These are phyloP conservation scores for Lutjanus argentimaculatus DNA, from an alignment of 2,797 vertebrate species.

Conservation along the genomic window DNA sequence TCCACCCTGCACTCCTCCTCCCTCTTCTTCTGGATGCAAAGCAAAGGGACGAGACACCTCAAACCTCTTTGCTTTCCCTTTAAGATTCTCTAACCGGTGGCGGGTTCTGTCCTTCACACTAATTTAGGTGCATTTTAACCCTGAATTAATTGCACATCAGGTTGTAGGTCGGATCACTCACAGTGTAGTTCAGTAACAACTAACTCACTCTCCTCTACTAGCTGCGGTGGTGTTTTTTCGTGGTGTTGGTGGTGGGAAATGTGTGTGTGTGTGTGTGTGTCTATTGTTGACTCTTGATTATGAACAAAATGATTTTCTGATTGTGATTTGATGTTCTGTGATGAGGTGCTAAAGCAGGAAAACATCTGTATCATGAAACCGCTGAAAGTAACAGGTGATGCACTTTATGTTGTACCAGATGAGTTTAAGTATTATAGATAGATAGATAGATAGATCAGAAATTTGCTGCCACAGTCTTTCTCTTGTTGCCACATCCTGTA, in stretches of 20 bases:
- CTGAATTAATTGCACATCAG: conserved; percentile 70
- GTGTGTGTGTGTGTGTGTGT: conserved; percentile 34
- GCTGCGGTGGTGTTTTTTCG: conserved; percentile 26
- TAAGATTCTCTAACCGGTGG: conserved; percentile 79
- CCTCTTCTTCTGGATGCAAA: conserved; percentile 78
- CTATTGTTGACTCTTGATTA: conserved; percentile 19
- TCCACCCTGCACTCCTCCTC: conserved; percentile 67
- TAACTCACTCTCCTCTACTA: conserved; percentile 77
- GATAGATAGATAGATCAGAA: too few species aligned
- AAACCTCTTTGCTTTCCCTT: conserved; percentile 80
- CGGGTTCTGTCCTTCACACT: conserved; percentile 82
- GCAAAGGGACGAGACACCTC: conserved; percentile 82
- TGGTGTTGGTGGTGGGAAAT: conserved; percentile 69
- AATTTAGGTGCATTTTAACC: conserved; percentile 86
- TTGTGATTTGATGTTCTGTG: conserved; percentile 23
- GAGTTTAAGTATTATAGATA: neutral
- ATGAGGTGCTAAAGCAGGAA: conserved; percentile 28
- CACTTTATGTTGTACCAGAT: too few species aligned
- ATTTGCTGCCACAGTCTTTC: too few species aligned
- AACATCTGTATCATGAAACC: conserved; percentile 82
- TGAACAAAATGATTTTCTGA: conserved; percentile 33
- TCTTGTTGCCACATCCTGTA: too few species aligned
- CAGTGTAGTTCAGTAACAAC: conserved; percentile 82
- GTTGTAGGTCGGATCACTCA: conserved; percentile 70
- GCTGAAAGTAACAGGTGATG: neutral